Conservation (phyloP, 2,888 invertebrate genomes). For the Siphlonurus alternatus region DNA sequence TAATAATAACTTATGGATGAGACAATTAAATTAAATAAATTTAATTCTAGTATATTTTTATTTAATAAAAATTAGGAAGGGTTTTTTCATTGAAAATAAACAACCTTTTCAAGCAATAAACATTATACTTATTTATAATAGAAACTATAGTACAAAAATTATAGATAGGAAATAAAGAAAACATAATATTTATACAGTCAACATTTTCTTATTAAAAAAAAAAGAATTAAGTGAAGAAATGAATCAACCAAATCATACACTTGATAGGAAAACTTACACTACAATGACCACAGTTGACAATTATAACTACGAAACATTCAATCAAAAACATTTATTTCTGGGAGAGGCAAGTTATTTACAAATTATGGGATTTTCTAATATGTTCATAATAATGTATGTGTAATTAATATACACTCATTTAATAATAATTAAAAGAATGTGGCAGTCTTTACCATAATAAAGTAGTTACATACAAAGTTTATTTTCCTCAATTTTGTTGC, state of each 20-base stretch:
- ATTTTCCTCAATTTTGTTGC: background rate
- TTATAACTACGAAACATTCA: too few species aligned
- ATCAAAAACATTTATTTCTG: too few species aligned
- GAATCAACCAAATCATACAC: conserved; percentile 8
- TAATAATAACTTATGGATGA: too few species aligned
- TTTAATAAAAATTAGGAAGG: too few species aligned
- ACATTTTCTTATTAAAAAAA: conserved; percentile 17
- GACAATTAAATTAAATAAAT: too few species aligned
- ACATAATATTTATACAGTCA: conserved; percentile 27
- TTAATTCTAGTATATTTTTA: too few species aligned
- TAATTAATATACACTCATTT: too few species aligned
- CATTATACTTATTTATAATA: conserved; percentile 33
- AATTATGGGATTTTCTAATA: too few species aligned
- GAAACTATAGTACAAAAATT: conserved; percentile 45
- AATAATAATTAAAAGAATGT: conserved; percentile 1
- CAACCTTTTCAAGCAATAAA: conserved; percentile 29
- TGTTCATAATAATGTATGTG: too few species aligned
- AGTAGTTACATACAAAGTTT: conserved; percentile 5
- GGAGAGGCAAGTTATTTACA: too few species aligned
- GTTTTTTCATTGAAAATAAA: too few species aligned
- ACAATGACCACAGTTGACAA: too few species aligned
- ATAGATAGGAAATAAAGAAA: conserved; percentile 20
- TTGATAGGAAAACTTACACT: background rate
- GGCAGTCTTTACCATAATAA: background rate
- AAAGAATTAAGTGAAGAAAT: conserved; percentile 5